Base-by-base conservation (phyloP, 1,140 invertebrate species). In the Pararge aegeria region DNA sequence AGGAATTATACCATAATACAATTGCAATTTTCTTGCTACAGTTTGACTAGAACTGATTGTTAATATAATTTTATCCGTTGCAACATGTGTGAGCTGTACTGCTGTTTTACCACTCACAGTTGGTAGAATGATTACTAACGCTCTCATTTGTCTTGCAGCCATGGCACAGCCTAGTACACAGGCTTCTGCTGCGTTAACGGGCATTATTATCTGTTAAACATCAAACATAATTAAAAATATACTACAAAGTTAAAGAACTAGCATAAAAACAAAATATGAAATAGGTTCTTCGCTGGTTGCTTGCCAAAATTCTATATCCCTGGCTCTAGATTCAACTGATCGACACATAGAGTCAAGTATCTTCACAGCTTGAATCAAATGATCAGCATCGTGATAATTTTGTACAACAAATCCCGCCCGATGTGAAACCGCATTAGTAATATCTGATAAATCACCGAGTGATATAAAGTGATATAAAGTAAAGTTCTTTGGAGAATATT, bases 131-230 rank as follows among this genome's bases (percentile, higher is more conserved):
- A 68, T 60, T 2, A 66, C 64, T 20, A 38, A 29, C 9, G 64
- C 56, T 1, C 54, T 20, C 0, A 63, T 51, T 42, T 68, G 56
- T 38, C 51, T 54, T 0, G 66, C 66, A 5, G 64, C 27, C 9
- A 73, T 34, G 10, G 63, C 60, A 53, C 69, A 65, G 0, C 60
- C 60, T 20, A 66, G 15, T 7, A 61, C 49, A 16, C 49, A 58
- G 7, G 57, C 70, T 56, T 68, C 64, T 1, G 66, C 73, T 12
- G 69, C 69, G 13, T 65, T 75, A 0, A 69, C 64, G 13, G 73
- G 73, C 19, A 54, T 54, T n/a, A 53, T 62, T 13, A 66, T 60
- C 67, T 70, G 42, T 46, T 21, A 10, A 12, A 21, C 20, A 3
- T n/a, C 4, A 46, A 20, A 9, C 3, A n/a, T 20, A 10, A 21